Base-by-base conservation (phyloP, 2,797 vertebrate species). In the Pangasius mekongensis region DNA sequence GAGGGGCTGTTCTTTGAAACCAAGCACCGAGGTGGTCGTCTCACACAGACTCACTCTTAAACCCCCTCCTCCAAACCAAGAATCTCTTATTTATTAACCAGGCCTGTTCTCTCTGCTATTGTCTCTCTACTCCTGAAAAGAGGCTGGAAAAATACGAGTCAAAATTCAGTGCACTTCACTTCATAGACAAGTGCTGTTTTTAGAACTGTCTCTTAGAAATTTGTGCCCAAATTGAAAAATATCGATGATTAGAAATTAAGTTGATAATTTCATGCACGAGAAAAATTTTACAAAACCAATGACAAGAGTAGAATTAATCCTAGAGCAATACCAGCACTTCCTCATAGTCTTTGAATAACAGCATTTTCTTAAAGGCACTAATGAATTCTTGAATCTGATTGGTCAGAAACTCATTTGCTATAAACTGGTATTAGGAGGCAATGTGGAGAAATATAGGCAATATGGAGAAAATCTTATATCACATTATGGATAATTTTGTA, bases 41-140 rank as follows among this genome's bases (percentile, higher is more conserved):
- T 84, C 84, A 86, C 86, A 49, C 14, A 43, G 11, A 58, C 49
- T 67, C 82, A 69, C 58, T 16, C 30, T 39, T 52, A 39, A 60
- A 80, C 60, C n/a, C 84, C 16, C 52, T 36, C 62, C 64, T 24
- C 47, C 18, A 69, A 39, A 11, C 62, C 84, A 49, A 47, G 7
- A 30, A 39, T 88, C 77, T 77, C 62, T 87, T 60, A 87, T 74
- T 80, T 86, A 88, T 89, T 89, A 86, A 86, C 87, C 84, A 87
- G 33, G 11, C 13, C 62, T 85, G n/a, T 64, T 52, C 84, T 76
- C 66, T 52, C 49, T 36, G 16, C 80, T 24, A 14, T 64, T 66
- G 24, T 24, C 36, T 73, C 39, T 49, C 16, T 60, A 11, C 27
- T 52, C 14, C 22, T 16, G 33, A 82, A 62, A 14, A 62, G 54